Conservation (phyloP, 2,797 vertebrate genomes). For the Ctenopoma kingsleyae region DNA sequence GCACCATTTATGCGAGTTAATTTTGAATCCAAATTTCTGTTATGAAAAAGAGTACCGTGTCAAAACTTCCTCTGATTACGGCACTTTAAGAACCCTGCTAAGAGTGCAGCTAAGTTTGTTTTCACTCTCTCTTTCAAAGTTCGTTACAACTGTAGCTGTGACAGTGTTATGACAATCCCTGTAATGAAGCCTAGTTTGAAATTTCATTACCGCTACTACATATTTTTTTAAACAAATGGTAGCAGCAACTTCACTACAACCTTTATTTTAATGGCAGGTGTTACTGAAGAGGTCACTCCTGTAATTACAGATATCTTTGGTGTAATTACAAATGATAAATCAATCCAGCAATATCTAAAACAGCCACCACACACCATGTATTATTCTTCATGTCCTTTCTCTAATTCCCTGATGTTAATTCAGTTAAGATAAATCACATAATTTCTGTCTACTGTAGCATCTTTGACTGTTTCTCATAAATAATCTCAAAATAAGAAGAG, state of each 20-base stretch:
- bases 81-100: conserved; percentile 4
- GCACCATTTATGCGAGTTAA: conserved; percentile 9
- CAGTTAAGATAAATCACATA: background rate
- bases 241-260: too few species aligned
- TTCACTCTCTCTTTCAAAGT: background rate
- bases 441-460: background rate
- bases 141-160: background rate
- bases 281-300: background rate
- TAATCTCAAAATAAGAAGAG: background rate
- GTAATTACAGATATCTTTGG: background rate
- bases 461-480: background rate
- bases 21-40: conserved; percentile 22
- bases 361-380: background rate
- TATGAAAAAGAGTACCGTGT: background rate
- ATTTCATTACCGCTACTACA: background rate
- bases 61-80: conserved; percentile 12
- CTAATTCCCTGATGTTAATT: background rate
- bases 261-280: background rate
- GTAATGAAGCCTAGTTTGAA: conserved; percentile 1
- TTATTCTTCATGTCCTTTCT: background rate
- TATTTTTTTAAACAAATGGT: background rate
- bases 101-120: background rate
- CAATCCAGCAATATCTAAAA: conserved; percentile 4
- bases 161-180: background rate
- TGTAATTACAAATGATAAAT: background rate